Conservation (phyloP, 2,113 vertebrate species). For the Strigops habroptila region DNA sequence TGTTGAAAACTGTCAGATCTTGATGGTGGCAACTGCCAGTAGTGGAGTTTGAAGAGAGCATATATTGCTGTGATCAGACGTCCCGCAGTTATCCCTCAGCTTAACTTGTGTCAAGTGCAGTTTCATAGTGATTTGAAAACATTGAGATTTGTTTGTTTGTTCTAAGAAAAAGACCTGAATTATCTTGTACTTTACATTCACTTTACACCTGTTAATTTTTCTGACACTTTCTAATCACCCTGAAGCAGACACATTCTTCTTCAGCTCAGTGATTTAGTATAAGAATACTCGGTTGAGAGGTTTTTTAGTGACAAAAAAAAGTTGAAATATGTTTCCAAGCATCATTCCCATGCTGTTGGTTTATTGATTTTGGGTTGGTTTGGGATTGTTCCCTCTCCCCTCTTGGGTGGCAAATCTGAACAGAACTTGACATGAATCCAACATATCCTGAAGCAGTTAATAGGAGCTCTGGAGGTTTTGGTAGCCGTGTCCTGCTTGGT, state of each 20-base stretch:
- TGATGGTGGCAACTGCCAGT: background rate
- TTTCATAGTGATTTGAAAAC: background rate
- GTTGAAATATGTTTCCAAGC: background rate
- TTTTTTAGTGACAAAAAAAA: background rate
- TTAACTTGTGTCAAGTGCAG: background rate
- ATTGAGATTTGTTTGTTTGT: background rate
- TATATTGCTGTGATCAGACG: background rate
- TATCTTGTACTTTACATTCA: background rate
- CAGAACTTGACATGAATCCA: background rate
- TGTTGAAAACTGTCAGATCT: background rate
- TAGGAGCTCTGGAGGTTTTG: conserved; percentile 14
- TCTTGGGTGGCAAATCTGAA: background rate
- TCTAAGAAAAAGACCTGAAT: background rate
- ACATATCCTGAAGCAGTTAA: background rate
- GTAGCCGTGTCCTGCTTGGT: background rate
- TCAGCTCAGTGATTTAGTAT: background rate
- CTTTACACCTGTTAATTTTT: background rate
- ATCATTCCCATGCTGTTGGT: background rate
- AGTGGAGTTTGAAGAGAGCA: background rate
- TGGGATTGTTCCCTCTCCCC: background rate
- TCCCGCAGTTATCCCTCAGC: background rate
- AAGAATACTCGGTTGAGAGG: background rate
- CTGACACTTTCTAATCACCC: background rate
- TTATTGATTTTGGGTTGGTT: background rate
- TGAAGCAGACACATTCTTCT: background rate